Conservation (phyloP, 2,888 invertebrate species). For the Glyphotaelius pellucidus region DNA sequence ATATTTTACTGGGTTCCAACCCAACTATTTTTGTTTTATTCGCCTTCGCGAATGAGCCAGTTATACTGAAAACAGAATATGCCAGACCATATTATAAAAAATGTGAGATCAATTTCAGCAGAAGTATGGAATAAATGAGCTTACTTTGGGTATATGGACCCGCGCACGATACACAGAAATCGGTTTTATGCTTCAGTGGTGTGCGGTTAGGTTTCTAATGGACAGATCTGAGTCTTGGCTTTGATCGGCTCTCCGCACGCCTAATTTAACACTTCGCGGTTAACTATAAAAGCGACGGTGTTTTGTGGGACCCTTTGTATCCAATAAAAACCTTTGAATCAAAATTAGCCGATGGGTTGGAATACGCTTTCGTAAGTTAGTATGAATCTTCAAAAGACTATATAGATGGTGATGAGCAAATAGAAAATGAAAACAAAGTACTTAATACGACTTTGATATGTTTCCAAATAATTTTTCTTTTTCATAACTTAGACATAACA, state of each 20-base stretch:
- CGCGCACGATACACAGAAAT: too few species aligned
- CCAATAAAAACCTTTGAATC: background rate
- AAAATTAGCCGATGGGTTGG: background rate
- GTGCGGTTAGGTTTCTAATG: constrained; percentile 49
- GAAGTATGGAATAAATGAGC: too few species aligned
- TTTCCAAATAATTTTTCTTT: too few species aligned
- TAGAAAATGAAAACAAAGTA: background rate
- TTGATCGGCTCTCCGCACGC: constrained; percentile 23
- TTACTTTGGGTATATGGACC: too few species aligned
- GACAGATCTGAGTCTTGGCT: constrained; percentile 21
- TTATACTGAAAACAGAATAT: too few species aligned
- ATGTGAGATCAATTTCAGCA: too few species aligned
- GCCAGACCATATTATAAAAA: too few species aligned
- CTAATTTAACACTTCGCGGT: constrained; percentile 51
- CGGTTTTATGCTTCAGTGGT: background rate
- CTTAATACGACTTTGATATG: too few species aligned
- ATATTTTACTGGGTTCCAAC: too few species aligned
- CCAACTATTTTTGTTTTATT: too few species aligned
- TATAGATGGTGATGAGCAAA: background rate
- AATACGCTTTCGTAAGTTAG: background rate
- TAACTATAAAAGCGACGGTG: background rate
- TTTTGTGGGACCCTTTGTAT: background rate
- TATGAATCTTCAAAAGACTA: background rate
- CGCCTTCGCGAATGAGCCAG: too few species aligned
- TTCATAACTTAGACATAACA: too few species aligned